Base-by-base conservation (phyloP, 2,113 vertebrate species). In the Trogon surrucura region DNA sequence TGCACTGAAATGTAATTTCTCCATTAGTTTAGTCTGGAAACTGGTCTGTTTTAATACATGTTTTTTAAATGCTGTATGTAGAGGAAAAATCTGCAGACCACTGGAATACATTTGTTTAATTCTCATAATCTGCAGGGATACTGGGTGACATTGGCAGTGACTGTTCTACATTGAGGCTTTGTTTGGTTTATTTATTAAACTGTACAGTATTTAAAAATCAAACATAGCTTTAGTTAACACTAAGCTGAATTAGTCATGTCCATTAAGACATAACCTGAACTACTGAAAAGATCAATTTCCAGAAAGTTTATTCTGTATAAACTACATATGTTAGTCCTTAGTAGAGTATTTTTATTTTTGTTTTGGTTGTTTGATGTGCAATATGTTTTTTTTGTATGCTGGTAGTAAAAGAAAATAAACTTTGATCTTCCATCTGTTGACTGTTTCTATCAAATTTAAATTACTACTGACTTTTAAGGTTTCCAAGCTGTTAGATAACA, bases 291-390 rank as follows among this genome's bases (percentile, higher is more conserved):
- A 99, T 98, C 98, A 98, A 98, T 99, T 99, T 99, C 98, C 98
- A 99, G 98, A 98, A 98, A 98, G 98, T 98, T 98, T 98, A 98
- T 98, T 98, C 98, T 98, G 98, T 98, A 98, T 98, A 98, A 98
- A 98, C 96, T 98, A 98, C 98, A 98, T 98, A 98, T 98, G 98
- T 98, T 98, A 98, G 98, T 98, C 98, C 98, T 98, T 96, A 97
- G 96, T 98, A 98, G 98, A 98, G 96, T 98, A 98, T 97, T 98
- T 99, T 98, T 97, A 98, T 98, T 98, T 99, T 98, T 95, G 98
- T 99, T 99, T 99, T 99, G 98, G 98, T 99, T 99, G 99, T 99
- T 99, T 99, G 99, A 99, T 99, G 99, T 99, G 99, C 99, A 99
- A 99, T 99, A 99, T 99, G 99, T 99, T 99, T 98, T 96, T 97